A percentile compares a stretch with the other conserved stretches of the same genome.
Conservation (phyloP, 2,113 vertebrate species). For the Etia nguti region DNA sequence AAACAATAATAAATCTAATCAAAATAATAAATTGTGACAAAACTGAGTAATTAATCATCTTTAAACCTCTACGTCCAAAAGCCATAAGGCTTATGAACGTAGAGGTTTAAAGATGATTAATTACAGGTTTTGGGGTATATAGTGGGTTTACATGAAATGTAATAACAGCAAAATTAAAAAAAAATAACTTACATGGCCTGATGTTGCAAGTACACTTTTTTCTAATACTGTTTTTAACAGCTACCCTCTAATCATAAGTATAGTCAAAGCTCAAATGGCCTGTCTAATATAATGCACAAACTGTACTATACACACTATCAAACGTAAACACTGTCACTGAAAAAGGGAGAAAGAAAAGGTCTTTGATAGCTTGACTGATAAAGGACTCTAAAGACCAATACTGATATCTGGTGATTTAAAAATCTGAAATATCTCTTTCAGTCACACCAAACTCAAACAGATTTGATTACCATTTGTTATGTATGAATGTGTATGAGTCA, state of each 20-base stretch:
- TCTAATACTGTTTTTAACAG: neutral
- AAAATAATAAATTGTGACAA: neutral
- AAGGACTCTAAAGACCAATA: neutral
- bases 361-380: neutral
- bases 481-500: neutral
- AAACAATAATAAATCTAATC: neutral
- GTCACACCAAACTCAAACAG: neutral
- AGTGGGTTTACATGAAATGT: neutral
- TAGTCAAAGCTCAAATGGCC: neutral
- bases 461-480: neutral
- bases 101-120: no score
- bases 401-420: neutral
- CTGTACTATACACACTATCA: neutral
- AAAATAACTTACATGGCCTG: rapidly evolving
- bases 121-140: no score
- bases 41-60: neutral
- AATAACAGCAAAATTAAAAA: neutral
- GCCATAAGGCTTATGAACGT: neutral
- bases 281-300: neutral
- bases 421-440: neutral
- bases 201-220: neutral
- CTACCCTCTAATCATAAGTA: neutral
- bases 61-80: neutral
- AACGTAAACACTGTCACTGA: neutral
- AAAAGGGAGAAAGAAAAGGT: neutral